Conservation (phyloP, 2,113 vertebrate species). For the Tachysurus fulvidraco region DNA sequence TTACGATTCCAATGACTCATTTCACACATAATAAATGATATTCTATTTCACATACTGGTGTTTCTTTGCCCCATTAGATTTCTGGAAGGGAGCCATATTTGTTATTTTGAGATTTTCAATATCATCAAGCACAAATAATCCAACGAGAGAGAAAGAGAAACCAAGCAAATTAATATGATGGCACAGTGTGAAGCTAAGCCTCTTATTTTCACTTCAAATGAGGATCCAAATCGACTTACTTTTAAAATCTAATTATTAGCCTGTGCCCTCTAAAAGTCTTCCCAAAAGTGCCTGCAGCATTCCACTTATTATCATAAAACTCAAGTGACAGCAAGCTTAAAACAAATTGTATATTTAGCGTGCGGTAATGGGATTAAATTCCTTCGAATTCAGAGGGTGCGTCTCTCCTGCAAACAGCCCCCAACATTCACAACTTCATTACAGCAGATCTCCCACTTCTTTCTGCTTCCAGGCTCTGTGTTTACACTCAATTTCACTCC, state of each 20-base stretch:
- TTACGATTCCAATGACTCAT: conserved; percentile 6
- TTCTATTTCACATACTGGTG: conserved; percentile 8
- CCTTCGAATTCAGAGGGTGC: conserved; percentile 67
- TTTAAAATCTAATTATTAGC: conserved; percentile 80
- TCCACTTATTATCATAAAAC: conserved; percentile 76
- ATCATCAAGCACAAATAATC: conserved; percentile 48
- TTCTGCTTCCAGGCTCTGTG: conserved; percentile 63
- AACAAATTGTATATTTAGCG: conserved; percentile 83
- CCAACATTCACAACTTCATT: conserved; percentile 69
- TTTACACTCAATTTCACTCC: conserved; percentile 71
- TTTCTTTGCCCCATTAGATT: conserved; percentile 21
- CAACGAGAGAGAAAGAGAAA: conserved; percentile 59
- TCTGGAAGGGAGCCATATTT: conserved; percentile 40
- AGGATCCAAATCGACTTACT: conserved; percentile 78
- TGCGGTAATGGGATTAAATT: conserved; percentile 79
- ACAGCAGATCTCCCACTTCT: conserved; percentile 66
- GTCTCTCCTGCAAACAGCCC: conserved; percentile 63
- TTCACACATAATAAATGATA: conserved; percentile 36
- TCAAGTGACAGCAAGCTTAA: conserved; percentile 76
- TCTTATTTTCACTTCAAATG: conserved; percentile 78
- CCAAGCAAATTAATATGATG: conserved; percentile 70
- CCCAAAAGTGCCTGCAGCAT: conserved; percentile 71
- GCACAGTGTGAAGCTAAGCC: conserved; percentile 71
- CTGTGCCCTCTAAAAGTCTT: conserved; percentile 77
- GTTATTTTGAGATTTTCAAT: conserved; percentile 47